These are phyloP conservation scores for Zootermopsis nevadensis DNA, from an alignment of 2,888 invertebrate genomes.

Conservation along the genomic window DNA sequence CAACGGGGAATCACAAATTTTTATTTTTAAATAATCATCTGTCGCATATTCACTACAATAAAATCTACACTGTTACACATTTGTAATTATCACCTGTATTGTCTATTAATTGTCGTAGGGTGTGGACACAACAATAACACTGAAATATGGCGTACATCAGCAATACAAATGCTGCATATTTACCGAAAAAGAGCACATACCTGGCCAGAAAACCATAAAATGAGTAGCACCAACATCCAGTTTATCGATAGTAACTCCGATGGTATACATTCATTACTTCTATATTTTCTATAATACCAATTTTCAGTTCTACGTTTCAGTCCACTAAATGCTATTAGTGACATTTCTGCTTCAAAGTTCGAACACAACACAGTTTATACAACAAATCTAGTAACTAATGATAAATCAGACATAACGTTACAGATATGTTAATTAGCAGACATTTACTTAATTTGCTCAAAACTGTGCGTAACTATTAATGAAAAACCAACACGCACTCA, in stretches of 20 bases:
- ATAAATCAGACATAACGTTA: not conserved
- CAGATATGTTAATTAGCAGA: not conserved
- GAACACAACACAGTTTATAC: not conserved
- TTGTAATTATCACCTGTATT: too few relatives aligned
- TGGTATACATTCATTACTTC: not conserved
- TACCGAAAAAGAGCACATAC: not conserved
- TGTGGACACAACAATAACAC: not conserved
- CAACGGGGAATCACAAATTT: too few relatives aligned
- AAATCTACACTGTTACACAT: too few relatives aligned
- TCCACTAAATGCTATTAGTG: not conserved
- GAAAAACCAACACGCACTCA: too few relatives aligned
- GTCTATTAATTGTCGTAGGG: not conserved
- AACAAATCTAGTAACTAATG: not conserved
- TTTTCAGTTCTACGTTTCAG: not conserved
- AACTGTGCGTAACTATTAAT: not conserved
- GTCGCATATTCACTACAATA: too few relatives aligned
- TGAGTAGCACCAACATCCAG: not conserved
- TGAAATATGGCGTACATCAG: constrained; percentile 15
- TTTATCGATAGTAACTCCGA: not conserved
- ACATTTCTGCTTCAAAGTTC: not conserved
- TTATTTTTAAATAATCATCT: too few relatives aligned
- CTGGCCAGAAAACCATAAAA: not conserved
- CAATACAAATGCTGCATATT: not conserved
- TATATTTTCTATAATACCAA: not conserved
- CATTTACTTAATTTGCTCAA: not conserved